Conservation (phyloP, 2,113 vertebrate species). For the Phrynosoma platyrhinos region DNA sequence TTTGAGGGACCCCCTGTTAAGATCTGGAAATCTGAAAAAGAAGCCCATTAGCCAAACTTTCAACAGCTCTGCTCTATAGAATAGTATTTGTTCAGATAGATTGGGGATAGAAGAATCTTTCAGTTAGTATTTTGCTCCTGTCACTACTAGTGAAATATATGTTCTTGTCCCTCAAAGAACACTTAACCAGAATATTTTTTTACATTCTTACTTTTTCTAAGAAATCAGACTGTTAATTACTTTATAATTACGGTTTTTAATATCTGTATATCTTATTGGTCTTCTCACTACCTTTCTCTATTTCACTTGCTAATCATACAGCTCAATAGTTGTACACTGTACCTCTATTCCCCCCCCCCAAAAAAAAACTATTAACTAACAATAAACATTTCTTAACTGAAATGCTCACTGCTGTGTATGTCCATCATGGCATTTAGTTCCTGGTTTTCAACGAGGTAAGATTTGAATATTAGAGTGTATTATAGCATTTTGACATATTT, state of each 20-base stretch:
- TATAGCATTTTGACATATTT: constrained; percentile 24
- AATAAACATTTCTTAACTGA: constrained; percentile 54
- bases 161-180: constrained; percentile 14
- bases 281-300: neutral
- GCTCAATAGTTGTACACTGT: constrained; percentile 38
- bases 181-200: constrained; percentile 32
- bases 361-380: constrained; percentile 29
- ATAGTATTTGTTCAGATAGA: neutral
- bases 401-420: constrained; percentile 37
- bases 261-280: constrained; percentile 56
- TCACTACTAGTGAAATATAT: neutral
- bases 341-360: constrained; percentile 13
- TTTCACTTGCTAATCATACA: constrained; percentile 36
- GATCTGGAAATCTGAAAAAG: too few relatives aligned
- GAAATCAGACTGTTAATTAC: constrained; percentile 49
- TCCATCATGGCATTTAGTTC: constrained; percentile 33
- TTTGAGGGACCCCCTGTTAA: too few relatives aligned
- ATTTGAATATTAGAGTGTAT: constrained; percentile 40
- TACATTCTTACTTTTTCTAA: constrained; percentile 61
- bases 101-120: neutral
- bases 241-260: constrained; percentile 55
- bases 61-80: neutral
- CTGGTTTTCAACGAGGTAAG: constrained; percentile 39
- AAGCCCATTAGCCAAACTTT: too few relatives aligned
- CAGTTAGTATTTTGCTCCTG: neutral